Evolutionary conservation across 2,888 invertebrate genomes (phyloP), one percentile per base, ranked within the genome.

Genomic region (Agapostemon virescens): DNA sequence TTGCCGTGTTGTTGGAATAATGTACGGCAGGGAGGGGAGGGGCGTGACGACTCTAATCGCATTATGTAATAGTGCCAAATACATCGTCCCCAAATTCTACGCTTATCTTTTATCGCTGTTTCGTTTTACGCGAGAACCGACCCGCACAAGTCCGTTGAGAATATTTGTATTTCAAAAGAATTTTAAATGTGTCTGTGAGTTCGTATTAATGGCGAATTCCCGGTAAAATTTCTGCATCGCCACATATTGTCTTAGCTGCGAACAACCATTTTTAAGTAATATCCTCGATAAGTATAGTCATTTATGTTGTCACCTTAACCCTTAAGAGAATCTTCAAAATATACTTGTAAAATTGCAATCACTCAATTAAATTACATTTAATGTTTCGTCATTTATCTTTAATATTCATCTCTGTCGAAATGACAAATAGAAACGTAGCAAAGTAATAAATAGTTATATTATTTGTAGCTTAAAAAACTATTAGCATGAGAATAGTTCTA

Each of bases 1-100:
- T 67, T 64, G 71, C 74, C 58, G 61, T 55, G 69, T 69, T 45
- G 13, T 63, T 67, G 61, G 66, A 61, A 74, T 58, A 63, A 75
- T 77, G 74, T 52, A 58, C 74, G 70, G 66, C 49, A 68, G 72
- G 58, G 71, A 63, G 72, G 66, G 73, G 70, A 63, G 55, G 70
- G 69, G 63, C 67, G 69, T 66, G 49, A 67, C 69, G 81, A 64
- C 75, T 45, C 52, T 82, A 78, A 86, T 85, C 81, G 77, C 55
- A 77, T 85, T 85, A 82, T 67, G 79, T 64, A 81, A 84, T 86
- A 75, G 64, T 66, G 67, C 70, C 83, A 75, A 81, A 82, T 77
- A 63, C 72, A 61, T 72, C 76, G 78, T 70, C 74, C 73, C 83
- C 74, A 67, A 83, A 81, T 83, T 79, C 77, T 77, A 67, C 77